Percentiles rank a stretch among this genome's conserved stretches.
These are phyloP conservation scores for Luidia sarsii DNA, from an alignment of 53 echinoderm and acorn worm genomes.

Conservation along the genomic window DNA sequence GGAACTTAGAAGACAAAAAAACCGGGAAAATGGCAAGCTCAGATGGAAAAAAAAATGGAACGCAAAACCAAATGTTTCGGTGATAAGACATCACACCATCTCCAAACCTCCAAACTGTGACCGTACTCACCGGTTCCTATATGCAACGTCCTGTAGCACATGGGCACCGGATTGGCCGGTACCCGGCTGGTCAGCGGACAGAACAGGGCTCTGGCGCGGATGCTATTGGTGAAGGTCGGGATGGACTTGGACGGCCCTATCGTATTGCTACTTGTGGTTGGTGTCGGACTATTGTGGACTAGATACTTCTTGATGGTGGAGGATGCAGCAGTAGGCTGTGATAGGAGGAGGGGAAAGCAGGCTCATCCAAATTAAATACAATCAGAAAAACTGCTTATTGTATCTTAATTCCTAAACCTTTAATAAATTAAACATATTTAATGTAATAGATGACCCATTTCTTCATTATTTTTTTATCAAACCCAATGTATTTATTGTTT, in stretches of 20 bases:
- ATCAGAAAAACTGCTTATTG: too few species aligned
- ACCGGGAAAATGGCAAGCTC: background rate
- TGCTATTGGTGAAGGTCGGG: constrained; percentile 14
- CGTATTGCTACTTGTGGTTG: constrained; percentile 17
- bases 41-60: background rate
- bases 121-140: constrained; percentile 88
- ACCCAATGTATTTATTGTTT: too few species aligned
- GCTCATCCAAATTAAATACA: too few species aligned
- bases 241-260: constrained; percentile 3
- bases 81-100: too few species aligned
- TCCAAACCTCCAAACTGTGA: too few species aligned
- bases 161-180: constrained; percentile 51
- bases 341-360: too few species aligned
- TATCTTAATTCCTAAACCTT: too few species aligned
- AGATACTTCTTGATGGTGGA: constrained; percentile 32
- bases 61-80: too few species aligned
- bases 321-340: background rate
- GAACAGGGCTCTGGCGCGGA: constrained; percentile 78
- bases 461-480: too few species aligned
- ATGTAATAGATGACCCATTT: too few species aligned
- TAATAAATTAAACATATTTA: too few species aligned
- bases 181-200: constrained; percentile 73
- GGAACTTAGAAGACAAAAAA: background rate
- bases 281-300: constrained; percentile 1
- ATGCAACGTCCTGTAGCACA: constrained; percentile 77